These are phyloP conservation scores for Ganaspis sp. DNA, from an alignment of 1,140 invertebrate species.

Conservation along the genomic window DNA sequence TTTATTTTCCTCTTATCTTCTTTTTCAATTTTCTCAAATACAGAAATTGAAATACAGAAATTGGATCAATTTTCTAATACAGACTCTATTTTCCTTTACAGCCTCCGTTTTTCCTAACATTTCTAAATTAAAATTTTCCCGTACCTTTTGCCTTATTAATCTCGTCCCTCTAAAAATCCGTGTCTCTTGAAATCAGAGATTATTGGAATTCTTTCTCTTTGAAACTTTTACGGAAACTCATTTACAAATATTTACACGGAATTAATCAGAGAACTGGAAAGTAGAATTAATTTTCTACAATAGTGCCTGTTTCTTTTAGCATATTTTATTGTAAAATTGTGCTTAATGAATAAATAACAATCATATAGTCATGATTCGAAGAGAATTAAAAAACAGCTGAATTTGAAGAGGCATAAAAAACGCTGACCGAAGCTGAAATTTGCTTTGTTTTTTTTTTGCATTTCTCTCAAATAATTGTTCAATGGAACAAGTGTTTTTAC, in stretches of 20 bases:
- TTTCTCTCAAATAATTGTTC: slow-evolving; percentile 9
- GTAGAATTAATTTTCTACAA: neutral
- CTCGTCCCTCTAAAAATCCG: too few species aligned
- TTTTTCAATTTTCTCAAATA: too few species aligned
- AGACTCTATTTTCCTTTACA: too few species aligned
- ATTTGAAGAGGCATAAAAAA: neutral
- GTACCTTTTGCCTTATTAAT: too few species aligned
- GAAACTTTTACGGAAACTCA: neutral
- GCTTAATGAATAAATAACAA: neutral
- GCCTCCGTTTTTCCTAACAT: too few species aligned
- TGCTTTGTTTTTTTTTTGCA: neutral
- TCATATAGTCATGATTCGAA: neutral
- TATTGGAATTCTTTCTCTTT: neutral
- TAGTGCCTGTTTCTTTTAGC: neutral
- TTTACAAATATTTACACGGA: neutral
- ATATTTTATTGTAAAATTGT: neutral
- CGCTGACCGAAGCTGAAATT: slow-evolving; percentile 3
- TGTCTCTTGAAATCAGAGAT: too few species aligned
- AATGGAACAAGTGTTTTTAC: slow-evolving; percentile 2
- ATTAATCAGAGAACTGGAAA: neutral
- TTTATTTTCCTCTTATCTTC: too few species aligned
- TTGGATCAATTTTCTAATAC: too few species aligned
- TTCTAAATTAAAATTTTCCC: too few species aligned
- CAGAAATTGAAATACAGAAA: too few species aligned
- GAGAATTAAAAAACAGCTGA: neutral